Evolutionary conservation across 2,888 invertebrate species (phyloP).

Genomic region (Oegoconia quadripuncta): DNA sequence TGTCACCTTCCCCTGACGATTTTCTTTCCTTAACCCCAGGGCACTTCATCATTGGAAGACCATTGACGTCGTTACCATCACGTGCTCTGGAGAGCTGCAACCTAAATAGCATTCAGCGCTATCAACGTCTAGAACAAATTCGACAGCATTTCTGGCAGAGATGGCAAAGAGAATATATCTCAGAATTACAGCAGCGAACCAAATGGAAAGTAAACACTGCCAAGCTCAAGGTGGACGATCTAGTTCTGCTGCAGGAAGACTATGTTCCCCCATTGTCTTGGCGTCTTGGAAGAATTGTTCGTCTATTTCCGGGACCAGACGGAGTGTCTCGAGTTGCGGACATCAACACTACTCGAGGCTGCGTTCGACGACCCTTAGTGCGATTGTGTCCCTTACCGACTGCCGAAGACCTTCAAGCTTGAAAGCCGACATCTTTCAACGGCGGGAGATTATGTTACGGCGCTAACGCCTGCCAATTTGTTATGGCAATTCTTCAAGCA

Average conservation of each 20-base stretch:
- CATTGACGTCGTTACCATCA: slow-evolving; percentile 7
- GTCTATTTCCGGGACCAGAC: slow-evolving; percentile 11
- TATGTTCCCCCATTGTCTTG: slow-evolving; percentile 8
- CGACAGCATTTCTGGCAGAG: slow-evolving; percentile 23
- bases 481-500: no score
- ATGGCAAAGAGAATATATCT: slow-evolving; percentile 22
- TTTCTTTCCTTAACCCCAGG: slow-evolving; percentile 16
- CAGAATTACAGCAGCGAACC: slow-evolving; percentile 25
- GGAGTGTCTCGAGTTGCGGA: slow-evolving; percentile 12
- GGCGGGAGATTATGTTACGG: no score
- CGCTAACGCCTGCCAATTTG: no score
- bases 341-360: slow-evolving; percentile 7
- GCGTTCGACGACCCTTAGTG: slow-evolving; percentile 6
- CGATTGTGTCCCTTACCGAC: slow-evolving; percentile 12
- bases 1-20: slow-evolving; percentile 14
- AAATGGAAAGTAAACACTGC: slow-evolving; percentile 22
- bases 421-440: slow-evolving; percentile 8
- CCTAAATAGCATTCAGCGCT: slow-evolving; percentile 2
- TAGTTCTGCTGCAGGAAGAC: slow-evolving; percentile 19
- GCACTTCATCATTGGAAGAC: slow-evolving; percentile 19
- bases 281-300: slow-evolving; percentile 13
- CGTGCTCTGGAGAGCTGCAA: neutral
- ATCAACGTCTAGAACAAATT: slow-evolving; percentile 17
- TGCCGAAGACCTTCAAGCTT: neutral
- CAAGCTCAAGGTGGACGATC: slow-evolving; percentile 13